Base-by-base conservation (phyloP, 1,140 invertebrate species). In the Cyclargus thomasi region DNA sequence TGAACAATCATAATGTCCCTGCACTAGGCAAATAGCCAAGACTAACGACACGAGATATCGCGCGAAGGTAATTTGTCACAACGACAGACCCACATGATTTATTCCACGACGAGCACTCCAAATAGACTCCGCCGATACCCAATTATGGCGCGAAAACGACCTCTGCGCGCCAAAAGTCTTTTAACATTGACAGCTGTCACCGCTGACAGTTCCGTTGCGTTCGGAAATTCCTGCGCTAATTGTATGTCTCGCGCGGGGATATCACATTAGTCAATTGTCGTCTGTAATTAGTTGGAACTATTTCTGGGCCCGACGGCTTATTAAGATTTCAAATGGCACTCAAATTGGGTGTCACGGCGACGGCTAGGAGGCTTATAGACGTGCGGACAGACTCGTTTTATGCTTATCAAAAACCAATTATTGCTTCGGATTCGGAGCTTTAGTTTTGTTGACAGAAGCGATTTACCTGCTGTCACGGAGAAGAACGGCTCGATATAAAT, bases 401-500 rank as follows among this genome's bases (percentile, higher is more conserved):
- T 47, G 39, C 39, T 47, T 47, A 47, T 47, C 39, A 47, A 47
- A 47, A 47, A 47, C 39, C 39, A 47, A 47, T 47, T 47, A 47
- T 47, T 47, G 39, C 2, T 11, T 14, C 10, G 6, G 11, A 47
- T 47, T 16, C 11, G 39, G 1, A 47, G 39, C 29, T 47, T 47
- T 47, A 47, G 39, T 16, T 47, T 47, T 16, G 39, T 47, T 14
- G 39, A 47, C 39, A 47, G 39, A 47, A 47, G 39, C 39, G 39
- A 47, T 47, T 47, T 47, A 47, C 11, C 39, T 47, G 39, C 39
- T 47, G 39, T 47, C 39, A 16, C 14, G 39, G 39, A 8, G 23
- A 6, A 8, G 29, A 29, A 29, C 29, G 5, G 29, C 29, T 29
- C 29, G 29, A 29, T 29, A 47, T 16, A 47, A 47, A 78, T 71